Evolutionary conservation across 2,888 invertebrate species (phyloP).

Genomic region (Brachyptera putata): DNA sequence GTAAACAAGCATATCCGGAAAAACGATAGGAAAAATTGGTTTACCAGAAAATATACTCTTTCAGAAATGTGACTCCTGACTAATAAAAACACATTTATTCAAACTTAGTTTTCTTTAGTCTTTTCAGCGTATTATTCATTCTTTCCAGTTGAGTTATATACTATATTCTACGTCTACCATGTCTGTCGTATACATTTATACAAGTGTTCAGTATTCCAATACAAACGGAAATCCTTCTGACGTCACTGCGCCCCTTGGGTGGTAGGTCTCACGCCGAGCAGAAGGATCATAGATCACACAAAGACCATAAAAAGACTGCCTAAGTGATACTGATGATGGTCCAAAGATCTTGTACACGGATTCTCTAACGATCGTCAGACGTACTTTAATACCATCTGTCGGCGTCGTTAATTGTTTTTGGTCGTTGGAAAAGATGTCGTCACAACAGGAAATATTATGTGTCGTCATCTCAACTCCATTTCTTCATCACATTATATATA

Average conservation of each 20-base stretch:
- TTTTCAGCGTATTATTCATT: too few relatives aligned
- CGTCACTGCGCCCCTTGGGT: neutral
- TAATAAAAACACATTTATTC: slow-evolving; percentile 11
- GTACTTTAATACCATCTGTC: slow-evolving; percentile 12
- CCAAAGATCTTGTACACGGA: slow-evolving; percentile 1
- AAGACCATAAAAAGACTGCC: neutral
- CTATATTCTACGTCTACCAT: too few relatives aligned
- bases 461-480: slow-evolving; percentile 12
- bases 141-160: too few relatives aligned
- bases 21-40: neutral
- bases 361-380: slow-evolving; percentile 1
- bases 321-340: neutral
- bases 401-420: slow-evolving; percentile 19
- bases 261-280: slow-evolving; percentile 4
- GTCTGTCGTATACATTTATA: slow-evolving; percentile 6
- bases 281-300: slow-evolving; percentile 6
- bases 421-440: neutral
- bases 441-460: slow-evolving; percentile 5
- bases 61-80: neutral
- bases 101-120: neutral
- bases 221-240: slow-evolving; percentile 7
- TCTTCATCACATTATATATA: too few relatives aligned
- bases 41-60: slow-evolving; percentile 11
- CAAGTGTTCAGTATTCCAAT: neutral
- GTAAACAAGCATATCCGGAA: slow-evolving; percentile 21